These are phyloP conservation scores for Macquaria australasica DNA, from an alignment of 2,113 vertebrate species.

Conservation along the genomic window DNA sequence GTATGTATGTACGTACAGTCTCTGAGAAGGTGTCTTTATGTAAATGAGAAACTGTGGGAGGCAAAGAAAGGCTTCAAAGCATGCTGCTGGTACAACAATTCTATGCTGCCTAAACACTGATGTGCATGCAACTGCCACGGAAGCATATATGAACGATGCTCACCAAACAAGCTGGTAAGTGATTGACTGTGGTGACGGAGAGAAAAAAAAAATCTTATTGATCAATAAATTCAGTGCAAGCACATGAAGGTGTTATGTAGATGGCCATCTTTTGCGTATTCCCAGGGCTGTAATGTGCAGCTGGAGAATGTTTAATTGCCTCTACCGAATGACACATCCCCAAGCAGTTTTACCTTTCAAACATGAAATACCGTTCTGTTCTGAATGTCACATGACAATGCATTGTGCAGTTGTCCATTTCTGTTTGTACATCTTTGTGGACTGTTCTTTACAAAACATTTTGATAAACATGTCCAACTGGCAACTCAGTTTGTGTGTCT, in stretches of 20 bases:
- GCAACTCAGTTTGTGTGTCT: background rate
- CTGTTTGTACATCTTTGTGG: background rate
- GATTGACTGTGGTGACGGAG: background rate
- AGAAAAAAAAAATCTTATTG: conserved; percentile 16
- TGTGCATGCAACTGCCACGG: conserved; percentile 10
- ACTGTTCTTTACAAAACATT: background rate
- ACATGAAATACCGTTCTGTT: conserved; percentile 9
- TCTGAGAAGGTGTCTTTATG: conserved; percentile 50
- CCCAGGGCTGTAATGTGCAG: background rate
- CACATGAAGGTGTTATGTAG: conserved; percentile 16
- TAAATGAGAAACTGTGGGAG: conserved; percentile 64
- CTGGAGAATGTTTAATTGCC: conserved; percentile 38
- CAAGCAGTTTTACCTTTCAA: conserved; percentile 20
- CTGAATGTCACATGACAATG: background rate
- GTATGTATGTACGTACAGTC: background rate
- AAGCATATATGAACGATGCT: background rate
- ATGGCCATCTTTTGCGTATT: conserved; percentile 16
- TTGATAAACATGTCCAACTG: background rate
- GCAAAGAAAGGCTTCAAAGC: conserved; percentile 56
- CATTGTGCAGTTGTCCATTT: background rate
- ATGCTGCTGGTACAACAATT: conserved; percentile 5
- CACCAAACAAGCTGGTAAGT: background rate
- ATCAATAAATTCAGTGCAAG: conserved; percentile 24
- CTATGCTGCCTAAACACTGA: background rate
- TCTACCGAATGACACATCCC: conserved; percentile 1